Conservation (phyloP, 2,113 vertebrate genomes). For the Poeciliopsis occidentalis region DNA sequence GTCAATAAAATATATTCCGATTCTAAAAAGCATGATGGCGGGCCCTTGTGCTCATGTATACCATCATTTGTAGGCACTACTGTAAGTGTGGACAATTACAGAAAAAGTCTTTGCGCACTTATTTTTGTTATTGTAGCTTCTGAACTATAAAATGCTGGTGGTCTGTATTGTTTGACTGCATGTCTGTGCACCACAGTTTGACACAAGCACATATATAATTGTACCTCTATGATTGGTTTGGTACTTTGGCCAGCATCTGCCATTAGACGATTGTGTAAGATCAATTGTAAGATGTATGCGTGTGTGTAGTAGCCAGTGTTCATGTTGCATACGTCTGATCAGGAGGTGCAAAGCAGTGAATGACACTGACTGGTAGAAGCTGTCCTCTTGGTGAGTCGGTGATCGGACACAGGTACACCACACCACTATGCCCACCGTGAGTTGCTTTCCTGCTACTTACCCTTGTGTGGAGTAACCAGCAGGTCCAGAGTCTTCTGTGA, state of each 20-base stretch:
- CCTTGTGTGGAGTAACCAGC: conserved; percentile 94
- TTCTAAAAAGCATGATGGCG: neutral
- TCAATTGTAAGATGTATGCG: neutral
- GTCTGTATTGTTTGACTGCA: neutral
- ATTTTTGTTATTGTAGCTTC: neutral
- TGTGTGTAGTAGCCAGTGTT: conserved; percentile 2
- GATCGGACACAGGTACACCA: conserved; percentile 66
- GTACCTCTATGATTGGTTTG: too few species aligned
- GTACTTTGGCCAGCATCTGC: neutral
- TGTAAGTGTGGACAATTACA: neutral
- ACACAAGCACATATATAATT: too few species aligned
- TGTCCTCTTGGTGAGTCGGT: conserved; percentile 77
- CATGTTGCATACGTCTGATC: conserved; percentile 53
- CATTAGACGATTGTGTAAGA: neutral
- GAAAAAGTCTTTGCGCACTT: neutral
- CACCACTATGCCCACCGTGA: conserved; percentile 34
- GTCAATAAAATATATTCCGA: too few species aligned
- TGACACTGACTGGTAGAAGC: conserved; percentile 73
- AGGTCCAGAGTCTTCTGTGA: conserved; percentile 94
- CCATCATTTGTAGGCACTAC: neutral
- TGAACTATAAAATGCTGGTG: neutral
- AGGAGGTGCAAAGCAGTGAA: conserved; percentile 74
- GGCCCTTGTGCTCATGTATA: neutral
- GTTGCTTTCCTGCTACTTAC: conserved; percentile 78
- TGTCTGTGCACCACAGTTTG: neutral